Evolutionary conservation across 2,113 vertebrate species (phyloP), one percentile per base, ranked within the genome.

Genomic region (Lophius piscatorius): DNA sequence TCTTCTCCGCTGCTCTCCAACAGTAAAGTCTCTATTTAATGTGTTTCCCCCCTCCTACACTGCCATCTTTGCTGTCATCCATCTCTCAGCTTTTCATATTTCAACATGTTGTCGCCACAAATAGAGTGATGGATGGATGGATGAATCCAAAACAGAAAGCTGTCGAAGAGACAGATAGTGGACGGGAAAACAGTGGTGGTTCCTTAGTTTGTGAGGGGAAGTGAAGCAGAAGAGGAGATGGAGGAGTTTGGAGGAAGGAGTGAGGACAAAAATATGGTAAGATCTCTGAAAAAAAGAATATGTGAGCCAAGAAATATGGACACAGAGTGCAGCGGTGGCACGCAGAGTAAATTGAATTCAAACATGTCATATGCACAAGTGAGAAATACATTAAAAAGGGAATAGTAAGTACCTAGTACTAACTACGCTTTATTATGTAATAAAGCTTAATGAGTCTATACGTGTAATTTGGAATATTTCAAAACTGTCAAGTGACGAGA

Each of bases 161-260:
- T 74, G 63, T 34, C 50, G 22, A 20, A 60, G 65, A 80, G 68
- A 65, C 35, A 44, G 64, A 64, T 24, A 63, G 65, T 23, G 2
- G 33, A 61, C 22, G 23, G 35, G 31, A 28, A 52, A 47, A 52
- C 48, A 60, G 74, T 21, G 44, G 66, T 36, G 67, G 63, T 10
- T 40, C 26, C 56, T 28, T 11, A 33, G 42, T 16, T 38, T 76
- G 67, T 80, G 73, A 80, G 31, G 78, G 78, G 63, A 78, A 81
- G 80, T 80, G 84, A 82, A 68, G 86, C 74, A 83, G 82, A 86
- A 83, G 78, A 76, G 74, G 62, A 76, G 71, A 77, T 2, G 22
- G 60, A 70, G 59, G 67, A 75, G 76, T 63, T 57, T 64, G 76
- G 68, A 45, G 40, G 39, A 55, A 76, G 51, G 51, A 55, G 52